Evolutionary conservation across 2,888 invertebrate species (phyloP).

Genomic region (Cerastoderma edule): DNA sequence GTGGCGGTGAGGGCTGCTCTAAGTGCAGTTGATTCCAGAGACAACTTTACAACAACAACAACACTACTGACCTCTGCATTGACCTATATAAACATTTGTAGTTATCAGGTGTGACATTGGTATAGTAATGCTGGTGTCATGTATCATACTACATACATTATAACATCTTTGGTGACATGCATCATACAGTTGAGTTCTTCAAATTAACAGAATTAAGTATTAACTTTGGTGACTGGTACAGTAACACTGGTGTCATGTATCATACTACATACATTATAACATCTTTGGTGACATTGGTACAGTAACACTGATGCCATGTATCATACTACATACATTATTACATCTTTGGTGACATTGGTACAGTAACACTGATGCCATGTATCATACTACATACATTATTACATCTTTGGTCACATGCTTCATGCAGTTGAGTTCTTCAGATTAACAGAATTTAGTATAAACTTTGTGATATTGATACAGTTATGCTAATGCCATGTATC

Average conservation of each 20-base stretch:
- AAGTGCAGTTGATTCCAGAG: slow-evolving; percentile 43
- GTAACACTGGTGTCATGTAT: too few relatives aligned
- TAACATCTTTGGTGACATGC: not conserved
- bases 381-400: slow-evolving; percentile 55
- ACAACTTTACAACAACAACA: slow-evolving; percentile 37
- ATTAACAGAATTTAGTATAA: too few relatives aligned
- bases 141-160: slow-evolving; percentile 58
- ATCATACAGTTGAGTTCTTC: not conserved
- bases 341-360: slow-evolving; percentile 42
- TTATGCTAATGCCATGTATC: too few relatives aligned
- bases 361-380: slow-evolving; percentile 46
- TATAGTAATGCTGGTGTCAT: slow-evolving; percentile 40
- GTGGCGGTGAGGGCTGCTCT: slow-evolving; percentile 48
- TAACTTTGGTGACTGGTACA: too few relatives aligned
- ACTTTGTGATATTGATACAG: too few relatives aligned
- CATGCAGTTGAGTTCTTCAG: not conserved
- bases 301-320: slow-evolving; percentile 49
- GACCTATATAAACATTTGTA: slow-evolving; percentile 30
- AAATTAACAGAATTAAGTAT: too few relatives aligned
- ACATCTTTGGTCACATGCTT: not conserved
- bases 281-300: slow-evolving; percentile 40
- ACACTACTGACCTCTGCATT: slow-evolving; percentile 4
- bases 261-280: too few relatives aligned
- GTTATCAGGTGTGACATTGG: slow-evolving; percentile 57
- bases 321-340: slow-evolving; percentile 54